Base-by-base conservation (phyloP, 2,797 vertebrate genomes). In the Knipowitschia caucasica region DNA sequence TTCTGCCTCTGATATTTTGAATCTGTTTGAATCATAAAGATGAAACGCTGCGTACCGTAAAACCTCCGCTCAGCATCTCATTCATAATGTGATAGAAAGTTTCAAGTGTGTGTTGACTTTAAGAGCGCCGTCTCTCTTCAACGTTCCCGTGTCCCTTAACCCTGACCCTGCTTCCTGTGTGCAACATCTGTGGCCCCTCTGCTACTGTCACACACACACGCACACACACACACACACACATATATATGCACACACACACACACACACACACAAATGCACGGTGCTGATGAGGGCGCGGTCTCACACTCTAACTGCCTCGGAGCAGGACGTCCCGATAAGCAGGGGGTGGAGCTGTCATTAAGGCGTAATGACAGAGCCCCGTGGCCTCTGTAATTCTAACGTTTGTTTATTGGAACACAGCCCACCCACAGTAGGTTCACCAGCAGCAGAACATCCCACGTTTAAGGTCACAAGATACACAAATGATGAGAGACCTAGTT, bases 361-460 rank as follows among this genome's bases (percentile, higher is more conserved):
- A 63, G 60, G 63, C 53, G 71, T 84, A 84, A 84, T 77, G 81
- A 82, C 67, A 76, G 69, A 72, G 15, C 10, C 26, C 27, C 17
- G 5, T 1, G 17, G 4, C 0, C 8, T 30, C 26, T 47, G 44
- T 47, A 47, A 47, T 47, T 30, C 9, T 3, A 20, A 11, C 18
- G 40, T 43, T 42, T 42, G 39, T 42, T 43, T 43, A 43, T 9
- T 43, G 40, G 40, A 11, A 7, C 39, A n/a, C 2, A 24, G 40
- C 21, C 40, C 40, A 43, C 40, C 23, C 40, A 43, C 5, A 14
- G 36, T 21, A 11, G 20, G 36, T 20, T 39, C 36, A 38, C 15
- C 15, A 10, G 10, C 35, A 38, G 17, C 15, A 18, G n/a, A n/a
- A n/a, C n/a, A n/a, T n/a, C n/a, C n/a, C n/a, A n/a, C n/a, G n/a